Evolutionary conservation across 2,888 invertebrate genomes (phyloP), one percentile per base, ranked within the genome.

Genomic region (Phalangium opilio): DNA sequence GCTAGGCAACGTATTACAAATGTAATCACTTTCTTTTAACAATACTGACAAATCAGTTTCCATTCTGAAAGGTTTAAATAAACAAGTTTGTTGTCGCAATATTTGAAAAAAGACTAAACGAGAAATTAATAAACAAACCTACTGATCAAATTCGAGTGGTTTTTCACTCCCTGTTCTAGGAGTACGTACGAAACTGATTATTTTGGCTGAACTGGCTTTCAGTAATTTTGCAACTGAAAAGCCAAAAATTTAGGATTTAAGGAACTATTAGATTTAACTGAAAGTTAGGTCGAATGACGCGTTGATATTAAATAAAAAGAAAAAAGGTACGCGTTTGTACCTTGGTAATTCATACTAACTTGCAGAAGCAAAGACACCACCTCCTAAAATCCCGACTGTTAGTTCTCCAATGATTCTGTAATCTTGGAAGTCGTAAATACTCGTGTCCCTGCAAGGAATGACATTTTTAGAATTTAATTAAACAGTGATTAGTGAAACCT

Each of bases 1-100:
- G 27, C 64, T 65, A 5, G 76, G 76, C 49, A 76, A 59, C 14
- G 73, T 62, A 59, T 69, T 73, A 44, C 73, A 62, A 35, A 76
- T 54, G 57, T 75, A 75, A 62, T 76, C 74, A 59, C 71, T 71
- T 10, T 66, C 63, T 38, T 56, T 50, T 17, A 76, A 58, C 20
- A 73, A 58, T 41, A 64, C 58, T 2, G 58, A 50, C 44, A 73
- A 58, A 3, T 58, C 50, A 7, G 55, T 50, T 1, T 35, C 20
- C n/a, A 51, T 43, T 38, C 60, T 60, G 45, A 19, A 44, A 43
- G 20, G 38, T 43, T n/a, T 34, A 15, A 42, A 21, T 36, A 21
- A 7, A 44, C 3, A 15, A n/a, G n/a, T n/a, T n/a, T n/a, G n/a
- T n/a, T n/a, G n/a, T n/a, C 8, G 27, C 27, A 27, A 27, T 4